Conservation (phyloP, 2,888 invertebrate genomes). For the Heliconius ethilla region DNA sequence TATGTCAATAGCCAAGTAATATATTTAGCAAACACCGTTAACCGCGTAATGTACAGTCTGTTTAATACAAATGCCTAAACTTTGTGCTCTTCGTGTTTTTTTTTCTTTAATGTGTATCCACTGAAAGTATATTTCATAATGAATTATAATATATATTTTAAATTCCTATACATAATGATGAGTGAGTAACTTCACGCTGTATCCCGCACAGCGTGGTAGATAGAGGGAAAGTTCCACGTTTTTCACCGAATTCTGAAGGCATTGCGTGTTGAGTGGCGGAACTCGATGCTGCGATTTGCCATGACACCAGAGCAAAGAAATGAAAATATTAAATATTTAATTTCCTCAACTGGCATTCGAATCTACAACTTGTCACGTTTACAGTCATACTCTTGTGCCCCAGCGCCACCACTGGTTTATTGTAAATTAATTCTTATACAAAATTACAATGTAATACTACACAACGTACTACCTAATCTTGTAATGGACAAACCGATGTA, state of each 20-base stretch:
- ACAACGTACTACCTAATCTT: not conserved
- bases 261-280: no score
- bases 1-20: slow-evolving; percentile 79
- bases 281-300: no score
- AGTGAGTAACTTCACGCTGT: not conserved
- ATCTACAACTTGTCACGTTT: not conserved
- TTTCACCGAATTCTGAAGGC: no score
- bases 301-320: no score
- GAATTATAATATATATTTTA: not conserved
- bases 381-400: not conserved
- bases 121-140: not conserved
- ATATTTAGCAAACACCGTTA: slow-evolving; percentile 76
- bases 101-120: not conserved
- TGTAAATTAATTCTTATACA: no score
- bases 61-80: slow-evolving; percentile 7
- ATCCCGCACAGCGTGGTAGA: not conserved
- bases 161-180: not conserved
- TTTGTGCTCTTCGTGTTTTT: not conserved
- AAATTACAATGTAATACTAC: no score
- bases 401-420: not conserved
- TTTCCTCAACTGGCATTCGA: no score
- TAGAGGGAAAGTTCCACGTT: no score
- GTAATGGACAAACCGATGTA: not conserved
- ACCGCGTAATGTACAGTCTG: slow-evolving; percentile 51
- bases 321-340: no score